Conservation (phyloP, 1,140 invertebrate genomes). For the Nilaparvata lugens region DNA sequence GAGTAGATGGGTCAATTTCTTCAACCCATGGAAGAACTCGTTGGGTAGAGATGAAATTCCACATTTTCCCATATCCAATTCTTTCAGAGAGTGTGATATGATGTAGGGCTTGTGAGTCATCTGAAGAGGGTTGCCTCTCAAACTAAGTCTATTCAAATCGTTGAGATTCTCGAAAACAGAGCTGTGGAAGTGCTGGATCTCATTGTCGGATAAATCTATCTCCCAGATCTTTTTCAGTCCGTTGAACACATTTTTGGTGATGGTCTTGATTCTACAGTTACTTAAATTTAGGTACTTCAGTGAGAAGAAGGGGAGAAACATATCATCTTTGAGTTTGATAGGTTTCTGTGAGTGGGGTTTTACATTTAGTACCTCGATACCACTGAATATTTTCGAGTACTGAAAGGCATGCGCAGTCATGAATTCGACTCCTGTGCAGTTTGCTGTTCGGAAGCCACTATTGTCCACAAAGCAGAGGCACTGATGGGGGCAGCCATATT, state of each 20-base stretch:
- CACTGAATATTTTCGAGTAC: not conserved
- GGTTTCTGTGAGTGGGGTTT: not conserved
- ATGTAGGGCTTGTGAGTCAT: conserved; percentile 17
- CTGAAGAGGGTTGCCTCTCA: conserved; percentile 24
- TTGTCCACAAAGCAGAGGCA: not conserved
- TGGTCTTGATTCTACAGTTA: conserved; percentile 56
- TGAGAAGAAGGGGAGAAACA: conserved; percentile 17
- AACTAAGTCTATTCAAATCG: conserved; percentile 16
- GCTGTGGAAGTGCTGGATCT: conserved; percentile 53
- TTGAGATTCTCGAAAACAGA: conserved; percentile 18
- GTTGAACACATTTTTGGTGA: conserved; percentile 62
- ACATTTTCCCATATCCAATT: conserved; percentile 24
- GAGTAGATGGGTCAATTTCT: conserved; percentile 16
- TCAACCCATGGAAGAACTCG: conserved; percentile 17
- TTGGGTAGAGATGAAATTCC: conserved; percentile 18
- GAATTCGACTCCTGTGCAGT: not conserved
- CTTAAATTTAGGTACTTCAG: conserved; percentile 36
- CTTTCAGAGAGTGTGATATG: conserved; percentile 21
- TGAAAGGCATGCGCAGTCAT: not conserved
- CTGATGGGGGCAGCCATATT: not conserved
- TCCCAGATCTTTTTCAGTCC: conserved; percentile 71
- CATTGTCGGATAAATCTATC: conserved; percentile 72
- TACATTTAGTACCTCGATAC: not conserved
- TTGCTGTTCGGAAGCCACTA: not conserved
- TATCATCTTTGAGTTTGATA: conserved; percentile 16